A percentile compares a stretch with the other conserved stretches of the same genome.
Evolutionary conservation across 2,113 vertebrate genomes (phyloP).

Genomic region (Scomber japonicus): DNA sequence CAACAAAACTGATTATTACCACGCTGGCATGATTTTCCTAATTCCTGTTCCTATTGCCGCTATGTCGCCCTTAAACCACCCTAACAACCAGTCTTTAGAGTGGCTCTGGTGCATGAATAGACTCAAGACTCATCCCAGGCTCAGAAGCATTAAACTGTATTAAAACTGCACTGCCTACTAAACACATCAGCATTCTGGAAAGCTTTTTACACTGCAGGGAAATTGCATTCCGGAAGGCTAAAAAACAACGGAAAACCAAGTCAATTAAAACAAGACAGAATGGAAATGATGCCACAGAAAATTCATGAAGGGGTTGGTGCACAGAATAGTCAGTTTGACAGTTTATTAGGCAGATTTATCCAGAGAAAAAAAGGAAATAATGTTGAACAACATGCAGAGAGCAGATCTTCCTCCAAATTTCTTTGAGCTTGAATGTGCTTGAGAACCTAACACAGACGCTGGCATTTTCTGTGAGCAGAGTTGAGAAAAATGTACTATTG

Average conservation of each 20-base stretch:
- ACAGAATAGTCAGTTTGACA: constrained; percentile 13
- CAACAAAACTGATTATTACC: constrained; percentile 22
- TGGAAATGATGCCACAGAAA: constrained; percentile 25
- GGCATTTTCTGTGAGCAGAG: constrained; percentile 36
- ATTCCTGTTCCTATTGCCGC: background rate
- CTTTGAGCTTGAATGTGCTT: constrained; percentile 10
- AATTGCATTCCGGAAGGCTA: constrained; percentile 15
- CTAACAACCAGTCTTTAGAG: constrained; percentile 1
- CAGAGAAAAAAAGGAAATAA: constrained; percentile 2
- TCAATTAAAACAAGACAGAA: background rate
- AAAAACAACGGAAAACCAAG: constrained; percentile 38
- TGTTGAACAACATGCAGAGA: constrained; percentile 7
- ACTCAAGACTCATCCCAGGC: background rate
- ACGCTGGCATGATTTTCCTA: constrained; percentile 27
- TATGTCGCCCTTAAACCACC: constrained; percentile 18
- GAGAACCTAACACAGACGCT: constrained; percentile 26
- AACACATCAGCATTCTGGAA: constrained; percentile 17
- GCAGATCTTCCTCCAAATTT: constrained; percentile 13
- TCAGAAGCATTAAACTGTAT: constrained; percentile 13
- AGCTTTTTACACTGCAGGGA: constrained; percentile 25
- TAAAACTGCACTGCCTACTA: background rate
- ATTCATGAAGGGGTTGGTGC: background rate
- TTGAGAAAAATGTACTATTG: constrained; percentile 65
- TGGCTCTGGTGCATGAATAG: background rate
- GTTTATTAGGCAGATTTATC: constrained; percentile 8